Percentiles rank a stretch among this genome's conserved stretches.
Conservation (phyloP, 2,113 vertebrate genomes). For the Pipra filicauda region DNA sequence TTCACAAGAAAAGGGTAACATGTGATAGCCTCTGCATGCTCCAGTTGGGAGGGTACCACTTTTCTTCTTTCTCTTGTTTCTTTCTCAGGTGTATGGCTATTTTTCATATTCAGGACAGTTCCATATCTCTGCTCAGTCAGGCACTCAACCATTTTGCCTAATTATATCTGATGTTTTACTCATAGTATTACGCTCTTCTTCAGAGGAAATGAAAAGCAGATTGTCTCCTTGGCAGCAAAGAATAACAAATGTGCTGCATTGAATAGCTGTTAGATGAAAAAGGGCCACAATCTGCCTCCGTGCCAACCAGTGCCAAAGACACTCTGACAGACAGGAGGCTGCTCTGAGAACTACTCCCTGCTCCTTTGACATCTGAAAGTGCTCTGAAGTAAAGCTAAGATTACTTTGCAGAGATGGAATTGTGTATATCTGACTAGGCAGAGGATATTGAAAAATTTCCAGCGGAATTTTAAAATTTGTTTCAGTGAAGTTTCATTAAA, state of each 20-base stretch:
- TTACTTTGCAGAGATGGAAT: not conserved
- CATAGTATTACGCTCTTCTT: constrained; percentile 67
- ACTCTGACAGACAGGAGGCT: constrained; percentile 32
- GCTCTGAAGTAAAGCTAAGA: constrained; percentile 14
- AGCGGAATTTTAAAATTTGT: not conserved
- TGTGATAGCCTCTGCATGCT: not conserved
- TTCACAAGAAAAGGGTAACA: not conserved
- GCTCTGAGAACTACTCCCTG: not conserved
- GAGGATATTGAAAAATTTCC: not conserved
- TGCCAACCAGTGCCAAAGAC: constrained; percentile 36
- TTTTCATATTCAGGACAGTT: not conserved
- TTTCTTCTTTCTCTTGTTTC: not conserved
- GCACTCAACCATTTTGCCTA: constrained; percentile 59
- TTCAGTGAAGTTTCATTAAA: not conserved
- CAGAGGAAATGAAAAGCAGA: constrained; percentile 71
- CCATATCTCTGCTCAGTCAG: constrained; percentile 36
- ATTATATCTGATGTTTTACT: constrained; percentile 70
- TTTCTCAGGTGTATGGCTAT: not conserved
- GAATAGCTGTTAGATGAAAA: constrained; percentile 64
- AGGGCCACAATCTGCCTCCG: not conserved
- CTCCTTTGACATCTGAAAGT: constrained; percentile 16
- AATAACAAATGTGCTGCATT: constrained; percentile 61
- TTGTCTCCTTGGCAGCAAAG: constrained; percentile 67
- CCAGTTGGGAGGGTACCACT: not conserved
- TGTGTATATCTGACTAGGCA: not conserved